Conservation (phyloP, 2,888 invertebrate species). For the Ochropacha duplaris region DNA sequence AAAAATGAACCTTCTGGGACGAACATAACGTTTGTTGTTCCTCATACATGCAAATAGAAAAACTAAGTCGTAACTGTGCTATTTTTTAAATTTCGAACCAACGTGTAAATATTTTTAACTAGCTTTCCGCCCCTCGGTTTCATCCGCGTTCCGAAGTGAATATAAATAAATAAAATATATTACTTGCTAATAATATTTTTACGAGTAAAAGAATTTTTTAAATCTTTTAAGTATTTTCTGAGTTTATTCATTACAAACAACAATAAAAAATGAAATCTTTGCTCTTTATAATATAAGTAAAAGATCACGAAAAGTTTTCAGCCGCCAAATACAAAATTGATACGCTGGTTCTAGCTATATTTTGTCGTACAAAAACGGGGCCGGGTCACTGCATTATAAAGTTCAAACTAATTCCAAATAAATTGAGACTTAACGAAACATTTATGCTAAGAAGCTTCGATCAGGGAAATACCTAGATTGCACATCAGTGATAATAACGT, state of each 20-base stretch:
- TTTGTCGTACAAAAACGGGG: background rate
- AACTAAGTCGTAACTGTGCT: too few relatives aligned
- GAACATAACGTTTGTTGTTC: background rate
- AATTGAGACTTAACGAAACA: background rate
- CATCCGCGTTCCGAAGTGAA: too few relatives aligned
- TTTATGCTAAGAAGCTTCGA: background rate
- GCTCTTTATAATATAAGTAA: too few relatives aligned
- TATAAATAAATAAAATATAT: too few relatives aligned
- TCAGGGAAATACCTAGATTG: background rate
- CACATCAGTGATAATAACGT: background rate
- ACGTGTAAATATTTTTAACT: too few relatives aligned
- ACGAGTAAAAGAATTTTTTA: too few relatives aligned
- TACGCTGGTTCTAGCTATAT: background rate
- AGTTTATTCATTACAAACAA: too few relatives aligned
- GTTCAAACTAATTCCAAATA: background rate
- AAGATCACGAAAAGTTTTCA: background rate
- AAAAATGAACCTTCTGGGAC: background rate
- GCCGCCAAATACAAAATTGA: background rate
- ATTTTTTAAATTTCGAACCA: too few relatives aligned
- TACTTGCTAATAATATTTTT: too few relatives aligned
- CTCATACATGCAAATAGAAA: background rate
- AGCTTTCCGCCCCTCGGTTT: too few relatives aligned
- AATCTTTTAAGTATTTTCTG: too few relatives aligned
- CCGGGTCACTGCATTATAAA: background rate
- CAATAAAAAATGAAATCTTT: too few relatives aligned